Percentiles rank a stretch among this genome's conserved stretches.
phyloP scores from a whole-genome alignment of 53 echinoderm and acorn worm genomes.

The Arbacia lixula region DNA sequence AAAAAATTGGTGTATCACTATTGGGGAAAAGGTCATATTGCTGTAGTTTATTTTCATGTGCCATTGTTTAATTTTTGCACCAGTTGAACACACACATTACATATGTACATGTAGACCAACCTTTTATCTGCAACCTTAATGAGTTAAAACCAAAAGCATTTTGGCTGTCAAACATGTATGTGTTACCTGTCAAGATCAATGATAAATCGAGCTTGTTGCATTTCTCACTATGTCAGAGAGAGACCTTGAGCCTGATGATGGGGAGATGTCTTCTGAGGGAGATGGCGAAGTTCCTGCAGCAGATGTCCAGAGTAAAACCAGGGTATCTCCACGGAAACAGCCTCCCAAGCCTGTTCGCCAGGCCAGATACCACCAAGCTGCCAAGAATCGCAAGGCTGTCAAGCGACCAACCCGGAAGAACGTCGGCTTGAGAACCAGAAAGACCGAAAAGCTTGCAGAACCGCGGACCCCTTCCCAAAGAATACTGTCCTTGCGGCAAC shows the following conservation, averaged over 20 bases:
- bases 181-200: too few species aligned
- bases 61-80: too few species aligned
- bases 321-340: background rate
- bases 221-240: too few species aligned
- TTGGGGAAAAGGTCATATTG: too few species aligned
- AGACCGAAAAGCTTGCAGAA: constrained; percentile 47
- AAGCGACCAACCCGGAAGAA: constrained; percentile 82
- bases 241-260: background rate
- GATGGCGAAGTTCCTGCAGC: constrained; percentile 1
- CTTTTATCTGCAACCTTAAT: too few species aligned
- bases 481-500: constrained; percentile 45
- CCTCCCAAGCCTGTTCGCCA: constrained; percentile 1
- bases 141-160: too few species aligned
- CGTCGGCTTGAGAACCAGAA: constrained; percentile 54
- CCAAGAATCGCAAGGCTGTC: constrained; percentile 58
- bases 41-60: too few species aligned
- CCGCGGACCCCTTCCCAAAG: constrained; percentile 8
- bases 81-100: too few species aligned
- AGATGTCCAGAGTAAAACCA: background rate
- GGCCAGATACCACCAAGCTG: background rate
- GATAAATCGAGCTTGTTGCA: too few species aligned
- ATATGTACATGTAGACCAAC: too few species aligned
- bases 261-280: constrained; percentile 19
- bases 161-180: too few species aligned
- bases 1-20: too few species aligned